Percentiles rank a stretch among this genome's conserved stretches.
phyloP scores from a whole-genome alignment of 37 sponge, comb jelly and placozoan species.

The Petrosia ficiformis region DNA sequence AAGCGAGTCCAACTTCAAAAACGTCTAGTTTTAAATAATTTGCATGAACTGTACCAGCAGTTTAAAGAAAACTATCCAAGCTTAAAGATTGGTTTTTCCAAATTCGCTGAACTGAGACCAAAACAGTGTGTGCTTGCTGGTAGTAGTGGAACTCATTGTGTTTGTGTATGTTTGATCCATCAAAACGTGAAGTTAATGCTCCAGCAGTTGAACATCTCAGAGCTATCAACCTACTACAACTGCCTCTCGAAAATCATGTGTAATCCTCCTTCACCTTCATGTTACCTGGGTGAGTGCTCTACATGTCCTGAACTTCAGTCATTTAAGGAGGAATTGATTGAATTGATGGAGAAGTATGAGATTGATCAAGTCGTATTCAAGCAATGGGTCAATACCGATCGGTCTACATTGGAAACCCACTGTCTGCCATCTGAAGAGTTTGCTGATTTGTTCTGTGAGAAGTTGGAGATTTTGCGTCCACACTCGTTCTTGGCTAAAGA shows the following conservation, averaged over 20 bases:
- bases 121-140: conserved; percentile 51
- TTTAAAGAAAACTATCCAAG: conserved; percentile 36
- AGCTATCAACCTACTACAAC: conserved; percentile 20
- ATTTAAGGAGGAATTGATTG: neutral
- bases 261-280: conserved; percentile 26
- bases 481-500: conserved; percentile 39
- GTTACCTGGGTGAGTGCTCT: conserved; percentile 30
- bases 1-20: conserved; percentile 25
- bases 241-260: conserved; percentile 29
- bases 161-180: conserved; percentile 58
- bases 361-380: conserved; percentile 33
- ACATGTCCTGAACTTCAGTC: conserved; percentile 23
- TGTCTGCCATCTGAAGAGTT: conserved; percentile 41
- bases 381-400: conserved; percentile 35
- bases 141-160: conserved; percentile 60
- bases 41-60: conserved; percentile 28
- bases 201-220: neutral
- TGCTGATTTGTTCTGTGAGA: conserved; percentile 9
- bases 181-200: conserved; percentile 55
- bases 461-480: neutral
- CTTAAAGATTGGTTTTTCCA: conserved; percentile 46
- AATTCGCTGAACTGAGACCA: conserved; percentile 49
- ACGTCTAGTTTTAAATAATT: conserved; percentile 43
- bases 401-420: conserved; percentile 31
- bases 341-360: conserved; percentile 15